Conservation (phyloP, 2,797 vertebrate species). For the Sebastes taczanowskii region DNA sequence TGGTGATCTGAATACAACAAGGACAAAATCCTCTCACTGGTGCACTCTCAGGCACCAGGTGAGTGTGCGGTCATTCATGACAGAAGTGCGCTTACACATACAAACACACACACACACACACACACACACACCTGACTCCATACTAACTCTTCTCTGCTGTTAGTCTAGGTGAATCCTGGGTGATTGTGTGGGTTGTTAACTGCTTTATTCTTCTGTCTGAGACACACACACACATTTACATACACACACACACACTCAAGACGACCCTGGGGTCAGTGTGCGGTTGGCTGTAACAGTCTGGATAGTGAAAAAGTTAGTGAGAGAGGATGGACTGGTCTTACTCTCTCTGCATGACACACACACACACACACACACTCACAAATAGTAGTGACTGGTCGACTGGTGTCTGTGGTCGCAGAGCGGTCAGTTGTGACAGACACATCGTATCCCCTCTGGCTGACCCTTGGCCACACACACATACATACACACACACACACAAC, state of each 20-base stretch:
- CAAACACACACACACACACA: slow-evolving; percentile 44
- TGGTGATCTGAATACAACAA: slow-evolving; percentile 29
- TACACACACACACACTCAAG: slow-evolving; percentile 26
- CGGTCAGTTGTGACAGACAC: slow-evolving; percentile 78
- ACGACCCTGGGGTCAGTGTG: slow-evolving; percentile 69
- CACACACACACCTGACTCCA: slow-evolving; percentile 45
- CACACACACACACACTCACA: slow-evolving; percentile 15
- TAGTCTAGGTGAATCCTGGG: slow-evolving; percentile 64
- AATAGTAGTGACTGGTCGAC: slow-evolving; percentile 46
- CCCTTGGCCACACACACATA: slow-evolving; percentile 57
- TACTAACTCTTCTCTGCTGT: slow-evolving; percentile 54
- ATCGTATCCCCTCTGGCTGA: slow-evolving; percentile 80
- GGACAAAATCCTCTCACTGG: slow-evolving; percentile 15
- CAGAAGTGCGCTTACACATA: slow-evolving; percentile 35
- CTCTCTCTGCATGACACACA: slow-evolving; percentile 40
- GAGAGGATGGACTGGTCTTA: slow-evolving; percentile 53
- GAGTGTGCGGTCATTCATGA: slow-evolving; percentile 63
- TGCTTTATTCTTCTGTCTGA: slow-evolving; percentile 43
- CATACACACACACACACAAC: neutral
- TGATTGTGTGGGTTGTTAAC: slow-evolving; percentile 54
- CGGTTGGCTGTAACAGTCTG: slow-evolving; percentile 75
- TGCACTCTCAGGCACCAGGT: slow-evolving; percentile 41
- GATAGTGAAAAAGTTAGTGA: slow-evolving; percentile 49
- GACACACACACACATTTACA: slow-evolving; percentile 8
- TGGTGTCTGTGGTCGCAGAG: slow-evolving; percentile 66